Base-by-base conservation (phyloP, 2,113 vertebrate genomes). In the Cardinalis cardinalis region DNA sequence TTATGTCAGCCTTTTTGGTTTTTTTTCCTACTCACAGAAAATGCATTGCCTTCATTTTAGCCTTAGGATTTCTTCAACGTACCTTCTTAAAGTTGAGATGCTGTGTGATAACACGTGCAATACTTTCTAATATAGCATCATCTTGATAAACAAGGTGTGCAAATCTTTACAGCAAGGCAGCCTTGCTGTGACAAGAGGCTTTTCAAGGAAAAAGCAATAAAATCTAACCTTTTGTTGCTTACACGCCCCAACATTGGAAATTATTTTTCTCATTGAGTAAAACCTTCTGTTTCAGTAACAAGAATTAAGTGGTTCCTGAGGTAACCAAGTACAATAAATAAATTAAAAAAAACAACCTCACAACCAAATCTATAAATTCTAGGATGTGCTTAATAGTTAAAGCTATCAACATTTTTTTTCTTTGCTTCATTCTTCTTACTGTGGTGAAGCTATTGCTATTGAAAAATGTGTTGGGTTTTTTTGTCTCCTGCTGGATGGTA, bases 81-180 rank as follows among this genome's bases (percentile, higher is more conserved):
- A 60, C 38, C 44, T 68, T 74, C 56, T 71, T 36, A 56, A 84
- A 90, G 49, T 46, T 84, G 58, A 82, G 80, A 41, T 52, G 34
- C 63, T 36, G 0, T 43, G 18, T 60, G 71, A 80, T 84, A 94
- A 69, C 58, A 14, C 14, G 18, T 5, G 46, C 36, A 34, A 5
- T 77, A 63, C 40, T 81, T 84, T 82, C 16, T 79, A 83, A 89
- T 87, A 68, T 73, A 63, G 68, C 64, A 78, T 74, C 40, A 36
- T 78, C 64, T 93, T 48, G 78, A 83, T 92, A 72, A 95, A 74
- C 75, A 92, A 87, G 66, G 53, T n/a, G 12, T 58, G 38, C 58
- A 51, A 23, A 93, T 60, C 79, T 84, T 69, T 64, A 24, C 28
- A 60, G 61, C 14, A 78, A 84, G 38, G 51, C 72, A 73, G 28